Conservation (phyloP, 2,888 invertebrate species). For the Loripinus fragilis region DNA sequence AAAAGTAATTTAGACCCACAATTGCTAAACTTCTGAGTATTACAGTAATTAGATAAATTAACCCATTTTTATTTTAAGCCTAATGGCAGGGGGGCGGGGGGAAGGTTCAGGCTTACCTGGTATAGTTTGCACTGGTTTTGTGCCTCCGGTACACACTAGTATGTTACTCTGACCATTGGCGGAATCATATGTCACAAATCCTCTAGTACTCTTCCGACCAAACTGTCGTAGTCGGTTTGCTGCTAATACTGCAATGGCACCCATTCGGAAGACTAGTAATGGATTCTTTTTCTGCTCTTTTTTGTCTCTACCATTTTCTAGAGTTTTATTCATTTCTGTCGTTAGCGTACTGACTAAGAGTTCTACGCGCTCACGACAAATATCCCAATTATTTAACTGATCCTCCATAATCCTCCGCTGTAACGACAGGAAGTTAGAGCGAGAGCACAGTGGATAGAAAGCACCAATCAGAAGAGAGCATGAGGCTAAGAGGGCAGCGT, state of each 20-base stretch:
- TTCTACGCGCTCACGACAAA: slow-evolving; percentile 73
- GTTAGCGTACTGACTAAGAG: slow-evolving; percentile 70
- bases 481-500: slow-evolving; percentile 73
- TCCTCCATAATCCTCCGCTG: slow-evolving; percentile 78
- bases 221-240: slow-evolving; percentile 76
- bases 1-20: too few relatives aligned
- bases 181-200: slow-evolving; percentile 76
- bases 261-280: slow-evolving; percentile 75
- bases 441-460: slow-evolving; percentile 76
- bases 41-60: too few relatives aligned
- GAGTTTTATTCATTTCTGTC: slow-evolving; percentile 66
- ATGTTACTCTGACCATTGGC: slow-evolving; percentile 70
- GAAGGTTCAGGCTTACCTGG: background rate
- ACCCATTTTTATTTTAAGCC: too few relatives aligned
- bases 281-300: slow-evolving; percentile 58
- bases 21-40: too few relatives aligned
- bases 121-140: slow-evolving; percentile 31
- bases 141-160: slow-evolving; percentile 74
- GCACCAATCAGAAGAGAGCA: slow-evolving; percentile 80
- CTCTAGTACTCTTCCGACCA: slow-evolving; percentile 61
- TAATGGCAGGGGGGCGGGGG: too few relatives aligned
- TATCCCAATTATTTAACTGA: slow-evolving; percentile 73
- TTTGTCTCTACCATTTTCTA: slow-evolving; percentile 53
- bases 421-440: slow-evolving; percentile 68
- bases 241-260: slow-evolving; percentile 78